Base-by-base conservation (phyloP, 35 echinoderm and acorn worm species). In the Diadema setosum region DNA sequence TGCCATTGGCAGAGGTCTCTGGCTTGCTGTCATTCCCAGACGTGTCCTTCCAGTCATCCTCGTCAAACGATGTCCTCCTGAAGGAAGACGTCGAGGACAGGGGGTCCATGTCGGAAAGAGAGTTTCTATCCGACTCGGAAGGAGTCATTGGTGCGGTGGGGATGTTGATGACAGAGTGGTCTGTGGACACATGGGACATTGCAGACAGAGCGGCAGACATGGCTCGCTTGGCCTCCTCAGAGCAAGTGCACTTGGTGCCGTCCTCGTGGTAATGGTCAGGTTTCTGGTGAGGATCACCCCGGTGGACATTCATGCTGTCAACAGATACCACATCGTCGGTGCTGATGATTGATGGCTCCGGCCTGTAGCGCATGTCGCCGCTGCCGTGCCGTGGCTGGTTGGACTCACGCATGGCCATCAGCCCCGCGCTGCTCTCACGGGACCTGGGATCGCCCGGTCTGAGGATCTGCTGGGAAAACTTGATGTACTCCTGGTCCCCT, bases 401-500 rank as follows among this genome's bases (percentile, higher is more conserved):
- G 6, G 37, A 42, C 63, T 87, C 55, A 6, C 23, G 26, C 16
- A 85, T 76, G 49, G 90, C 84, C 27, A 35, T 81, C 24, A 55
- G n/a, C 4, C 67, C 48, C 4, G 37, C n/a, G 17, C 33, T 83
- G 30, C 30, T 40, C 30, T 85, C 46, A 48, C 40, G 43, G 24
- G 18, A 5, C 46, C 83, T 9, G 0, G 32, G 26, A 0, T 69
- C 50, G 30, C 45, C 32, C 3, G 90, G 83, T 78, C 37, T 78
- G 39, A 88, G 52, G 46, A 93, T 90, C 44, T 93, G 91, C 40
- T 91, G 91, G 0, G 95, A 97, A n/a, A 97, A 88, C 25, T 87
- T 87, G 50, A 93, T 93, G 52, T 90, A 93, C 67, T 97, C 91
- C 31, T 93, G 78, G 43, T 88, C 91, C 4, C 87, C 87, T 31